Evolutionary conservation across 1,140 invertebrate species (phyloP).

Genomic region (Conus betulinus): DNA sequence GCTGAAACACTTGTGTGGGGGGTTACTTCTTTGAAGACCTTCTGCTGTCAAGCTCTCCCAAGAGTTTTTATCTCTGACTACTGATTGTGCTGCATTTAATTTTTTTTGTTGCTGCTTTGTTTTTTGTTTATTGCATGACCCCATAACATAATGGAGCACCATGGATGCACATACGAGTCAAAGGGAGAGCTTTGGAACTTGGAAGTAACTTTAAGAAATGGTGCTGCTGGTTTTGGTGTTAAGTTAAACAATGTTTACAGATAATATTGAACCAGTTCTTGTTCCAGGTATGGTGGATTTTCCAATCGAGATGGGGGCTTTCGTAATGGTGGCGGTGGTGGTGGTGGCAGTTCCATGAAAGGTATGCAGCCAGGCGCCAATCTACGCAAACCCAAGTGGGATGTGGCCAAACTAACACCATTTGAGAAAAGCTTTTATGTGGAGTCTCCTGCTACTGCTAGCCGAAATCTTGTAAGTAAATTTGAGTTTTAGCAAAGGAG

Average conservation of each 20-base stretch:
- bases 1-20: no score
- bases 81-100: no score
- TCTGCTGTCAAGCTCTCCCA: no score
- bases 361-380: conserved; percentile 82
- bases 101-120: no score
- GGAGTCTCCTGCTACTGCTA: conserved; percentile 86
- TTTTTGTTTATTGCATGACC: no score
- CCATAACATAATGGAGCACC: no score
- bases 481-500: background rate
- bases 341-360: conserved; percentile 64
- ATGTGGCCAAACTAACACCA: conserved; percentile 84
- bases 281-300: conserved; percentile 23
- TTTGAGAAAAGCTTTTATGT: conserved; percentile 96
- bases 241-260: background rate
- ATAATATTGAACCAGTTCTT: background rate
- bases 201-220: no score
- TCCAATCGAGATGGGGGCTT: conserved; percentile 29
- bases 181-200: no score
- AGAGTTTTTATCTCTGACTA: no score
- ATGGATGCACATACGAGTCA: no score
- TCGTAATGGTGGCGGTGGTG: conserved; percentile 71
- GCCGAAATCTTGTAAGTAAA: conserved; percentile 72
- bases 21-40: no score
- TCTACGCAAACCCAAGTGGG: conserved; percentile 90
- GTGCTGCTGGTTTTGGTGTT: conserved; percentile 2